phyloP scores from a whole-genome alignment of 2,888 invertebrate species.

The Thecophora atra region DNA sequence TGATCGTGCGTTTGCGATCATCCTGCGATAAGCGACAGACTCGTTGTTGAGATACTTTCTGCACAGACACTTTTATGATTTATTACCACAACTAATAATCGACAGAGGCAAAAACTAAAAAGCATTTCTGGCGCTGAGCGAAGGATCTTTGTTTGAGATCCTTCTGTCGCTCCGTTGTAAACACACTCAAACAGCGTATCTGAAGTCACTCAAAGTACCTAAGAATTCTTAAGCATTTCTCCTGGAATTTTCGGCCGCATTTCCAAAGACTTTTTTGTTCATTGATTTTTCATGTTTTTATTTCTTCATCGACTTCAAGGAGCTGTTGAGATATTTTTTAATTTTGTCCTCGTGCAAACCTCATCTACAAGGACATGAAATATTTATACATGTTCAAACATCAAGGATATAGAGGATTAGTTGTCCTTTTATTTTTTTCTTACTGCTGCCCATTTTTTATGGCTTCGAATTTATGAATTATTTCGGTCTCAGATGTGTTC shows the following conservation, averaged over 20 bases:
- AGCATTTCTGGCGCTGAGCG: conserved; percentile 25
- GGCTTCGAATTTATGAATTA: conserved; percentile 64
- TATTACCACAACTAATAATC: conserved; percentile 60
- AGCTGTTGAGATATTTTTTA: conserved; percentile 24
- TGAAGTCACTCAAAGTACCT: no score
- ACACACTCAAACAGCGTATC: no score
- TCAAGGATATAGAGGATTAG: no score
- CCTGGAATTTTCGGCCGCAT: no score
- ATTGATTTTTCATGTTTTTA: background rate
- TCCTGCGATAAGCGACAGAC: background rate
- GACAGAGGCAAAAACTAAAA: conserved; percentile 44
- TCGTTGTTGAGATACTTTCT: no score
- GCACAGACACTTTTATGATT: conserved; percentile 62
- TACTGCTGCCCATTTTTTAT: background rate
- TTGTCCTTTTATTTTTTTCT: conserved; percentile 54
- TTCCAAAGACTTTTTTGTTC: background rate
- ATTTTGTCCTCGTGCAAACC: background rate
- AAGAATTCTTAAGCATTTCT: no score
- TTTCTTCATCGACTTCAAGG: conserved; percentile 5
- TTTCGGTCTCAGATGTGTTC: conserved; percentile 52
- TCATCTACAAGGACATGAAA: conserved; percentile 12
- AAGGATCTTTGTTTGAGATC: conserved; percentile 40
- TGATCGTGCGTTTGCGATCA: background rate
- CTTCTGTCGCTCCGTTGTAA: conserved; percentile 47
- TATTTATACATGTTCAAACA: conserved; percentile 3